phyloP scores from a whole-genome alignment of 2,113 vertebrate genomes.

The Pterocles orientalis region DNA sequence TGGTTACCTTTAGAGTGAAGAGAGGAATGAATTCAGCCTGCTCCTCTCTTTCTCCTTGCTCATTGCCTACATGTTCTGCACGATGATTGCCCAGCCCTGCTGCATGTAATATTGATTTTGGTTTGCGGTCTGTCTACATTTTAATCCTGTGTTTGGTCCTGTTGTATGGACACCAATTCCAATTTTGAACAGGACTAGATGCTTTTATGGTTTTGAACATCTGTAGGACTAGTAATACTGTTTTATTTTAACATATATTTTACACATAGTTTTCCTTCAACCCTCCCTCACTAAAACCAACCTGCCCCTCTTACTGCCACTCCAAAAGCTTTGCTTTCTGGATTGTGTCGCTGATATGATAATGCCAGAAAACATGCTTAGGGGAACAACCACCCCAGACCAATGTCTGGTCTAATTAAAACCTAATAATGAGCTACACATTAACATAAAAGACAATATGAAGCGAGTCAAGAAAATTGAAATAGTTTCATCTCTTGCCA shows the following conservation, averaged over 20 bases:
- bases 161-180: not conserved
- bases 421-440: not conserved
- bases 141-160: not conserved
- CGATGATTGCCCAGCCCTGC: not conserved
- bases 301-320: not conserved
- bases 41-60: not conserved
- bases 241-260: not conserved
- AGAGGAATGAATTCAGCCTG: not conserved
- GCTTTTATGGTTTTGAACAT: not conserved
- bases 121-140: not conserved
- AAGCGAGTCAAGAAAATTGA: not conserved
- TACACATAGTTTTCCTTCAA: not conserved
- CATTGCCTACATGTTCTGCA: not conserved
- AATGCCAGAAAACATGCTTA: not conserved
- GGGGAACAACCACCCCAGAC: not conserved
- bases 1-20: not conserved
- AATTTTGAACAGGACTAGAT: not conserved
- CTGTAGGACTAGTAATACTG: not conserved
- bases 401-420: not conserved
- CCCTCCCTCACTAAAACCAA: not conserved
- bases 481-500: not conserved
- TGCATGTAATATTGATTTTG: not conserved
- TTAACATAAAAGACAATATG: not conserved
- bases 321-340: not conserved
- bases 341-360: not conserved